Evolutionary conservation across 2,113 vertebrate species (phyloP).

Genomic region (Notechis scutatus): DNA sequence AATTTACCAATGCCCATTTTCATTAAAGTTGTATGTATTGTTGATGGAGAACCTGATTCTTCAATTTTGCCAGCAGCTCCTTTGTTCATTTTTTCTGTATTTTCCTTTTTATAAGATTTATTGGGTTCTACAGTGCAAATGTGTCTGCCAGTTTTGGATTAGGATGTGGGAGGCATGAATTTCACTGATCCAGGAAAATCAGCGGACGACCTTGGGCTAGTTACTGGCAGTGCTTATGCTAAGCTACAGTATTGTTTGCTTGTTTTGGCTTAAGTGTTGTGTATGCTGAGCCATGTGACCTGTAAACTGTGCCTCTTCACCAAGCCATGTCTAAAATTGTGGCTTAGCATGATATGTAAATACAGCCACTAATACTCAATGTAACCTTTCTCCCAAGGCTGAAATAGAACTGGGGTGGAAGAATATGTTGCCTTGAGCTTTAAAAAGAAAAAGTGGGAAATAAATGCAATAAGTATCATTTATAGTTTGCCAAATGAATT

Average conservation of each 20-base stretch:
- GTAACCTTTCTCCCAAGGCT: neutral
- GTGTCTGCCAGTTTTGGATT: neutral
- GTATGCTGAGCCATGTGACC: neutral
- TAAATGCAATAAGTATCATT: neutral
- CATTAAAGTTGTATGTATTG: neutral
- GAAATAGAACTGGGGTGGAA: neutral
- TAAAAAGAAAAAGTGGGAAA: neutral
- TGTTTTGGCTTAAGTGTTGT: neutral
- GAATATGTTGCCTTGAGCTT: neutral
- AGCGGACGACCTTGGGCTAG: neutral
- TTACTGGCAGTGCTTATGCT: neutral
- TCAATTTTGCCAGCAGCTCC: neutral
- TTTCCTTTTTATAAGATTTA: neutral
- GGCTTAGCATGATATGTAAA: neutral
- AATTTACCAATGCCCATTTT: too few relatives aligned
- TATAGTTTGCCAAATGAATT: neutral
- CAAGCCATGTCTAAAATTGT: neutral
- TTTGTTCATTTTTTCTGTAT: neutral
- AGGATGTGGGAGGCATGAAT: neutral
- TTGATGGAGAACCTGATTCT: neutral
- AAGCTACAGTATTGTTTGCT: neutral
- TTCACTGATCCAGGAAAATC: neutral
- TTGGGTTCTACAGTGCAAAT: neutral
- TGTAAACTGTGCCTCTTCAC: neutral
- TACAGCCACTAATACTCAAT: neutral